Evolutionary conservation across 2,797 vertebrate species (phyloP).

Genomic region (Siniperca undulata): DNA sequence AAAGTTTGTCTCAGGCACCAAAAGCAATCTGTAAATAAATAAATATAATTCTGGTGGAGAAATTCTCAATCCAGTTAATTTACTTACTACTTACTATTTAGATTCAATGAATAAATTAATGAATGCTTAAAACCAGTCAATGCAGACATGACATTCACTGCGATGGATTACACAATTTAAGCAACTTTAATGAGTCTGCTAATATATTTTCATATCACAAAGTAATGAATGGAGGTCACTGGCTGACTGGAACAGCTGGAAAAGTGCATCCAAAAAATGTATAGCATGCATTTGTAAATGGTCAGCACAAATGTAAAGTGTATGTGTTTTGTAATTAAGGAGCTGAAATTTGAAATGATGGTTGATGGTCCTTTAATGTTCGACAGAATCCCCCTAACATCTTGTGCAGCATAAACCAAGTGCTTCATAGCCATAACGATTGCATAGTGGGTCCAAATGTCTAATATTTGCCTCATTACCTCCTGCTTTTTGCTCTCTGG

Average conservation of each 20-base stretch:
- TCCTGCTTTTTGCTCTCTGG: slow-evolving; percentile 25
- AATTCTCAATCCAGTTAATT: too few relatives aligned
- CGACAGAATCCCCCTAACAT: slow-evolving; percentile 17
- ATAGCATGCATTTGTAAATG: slow-evolving; percentile 3
- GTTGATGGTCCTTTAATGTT: neutral
- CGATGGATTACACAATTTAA: slow-evolving; percentile 2
- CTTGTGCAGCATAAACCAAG: slow-evolving; percentile 32
- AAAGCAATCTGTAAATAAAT: neutral
- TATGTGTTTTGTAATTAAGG: slow-evolving; percentile 5
- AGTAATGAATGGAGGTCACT: slow-evolving; percentile 2
- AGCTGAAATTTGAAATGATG: slow-evolving; percentile 20
- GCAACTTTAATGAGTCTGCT: neutral
- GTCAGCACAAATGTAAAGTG: slow-evolving; percentile 17
- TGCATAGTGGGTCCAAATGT: slow-evolving; percentile 30
- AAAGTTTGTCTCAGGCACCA: neutral
- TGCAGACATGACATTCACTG: neutral
- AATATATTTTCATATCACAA: neutral
- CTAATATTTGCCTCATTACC: slow-evolving; percentile 55
- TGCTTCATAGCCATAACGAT: slow-evolving; percentile 12
- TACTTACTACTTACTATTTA: too few relatives aligned
- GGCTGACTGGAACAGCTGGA: neutral
- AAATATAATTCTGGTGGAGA: too few relatives aligned
- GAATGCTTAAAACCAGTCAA: too few relatives aligned
- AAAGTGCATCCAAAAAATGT: neutral
- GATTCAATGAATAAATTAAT: too few relatives aligned